A percentile compares a stretch with the other conserved stretches of the same genome.
These are phyloP conservation scores for Noctua janthina DNA, from an alignment of 2,888 invertebrate species.

Conservation along the genomic window DNA sequence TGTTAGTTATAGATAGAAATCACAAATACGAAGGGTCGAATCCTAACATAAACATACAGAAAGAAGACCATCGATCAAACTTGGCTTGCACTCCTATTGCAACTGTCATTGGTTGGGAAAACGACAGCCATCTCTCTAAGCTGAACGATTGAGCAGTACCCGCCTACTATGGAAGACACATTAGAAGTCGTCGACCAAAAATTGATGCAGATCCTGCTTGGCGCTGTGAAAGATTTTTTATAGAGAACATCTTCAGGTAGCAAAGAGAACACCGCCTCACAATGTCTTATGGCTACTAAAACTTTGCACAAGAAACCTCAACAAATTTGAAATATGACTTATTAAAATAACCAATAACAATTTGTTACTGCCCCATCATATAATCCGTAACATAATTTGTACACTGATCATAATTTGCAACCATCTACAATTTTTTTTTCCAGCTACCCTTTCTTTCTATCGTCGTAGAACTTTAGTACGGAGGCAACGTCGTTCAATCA, in stretches of 20 bases:
- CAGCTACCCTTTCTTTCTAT: constrained; percentile 42
- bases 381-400: constrained; percentile 53
- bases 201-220: constrained; percentile 18
- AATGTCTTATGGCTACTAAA: constrained; percentile 38
- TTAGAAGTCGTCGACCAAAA: constrained; percentile 24
- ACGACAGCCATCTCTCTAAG: constrained; percentile 33
- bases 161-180: constrained; percentile 22
- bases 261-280: constrained; percentile 22
- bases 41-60: background rate
- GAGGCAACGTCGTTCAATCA: constrained; percentile 78
- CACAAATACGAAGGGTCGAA: background rate
- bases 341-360: constrained; percentile 50
- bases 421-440: constrained; percentile 44
- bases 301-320: constrained; percentile 11
- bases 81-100: background rate
- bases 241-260: background rate
- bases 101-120: constrained; percentile 31
- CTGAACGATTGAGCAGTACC: constrained; percentile 40
- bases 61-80: constrained; percentile 36
- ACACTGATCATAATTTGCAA: constrained; percentile 55
- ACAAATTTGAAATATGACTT: constrained; percentile 47
- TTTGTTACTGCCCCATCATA: constrained; percentile 41
- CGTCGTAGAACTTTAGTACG: constrained; percentile 49
- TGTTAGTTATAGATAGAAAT: background rate
- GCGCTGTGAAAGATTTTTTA: constrained; percentile 6